Conservation (phyloP, 1,140 invertebrate species). For the Nasonia vitripennis region DNA sequence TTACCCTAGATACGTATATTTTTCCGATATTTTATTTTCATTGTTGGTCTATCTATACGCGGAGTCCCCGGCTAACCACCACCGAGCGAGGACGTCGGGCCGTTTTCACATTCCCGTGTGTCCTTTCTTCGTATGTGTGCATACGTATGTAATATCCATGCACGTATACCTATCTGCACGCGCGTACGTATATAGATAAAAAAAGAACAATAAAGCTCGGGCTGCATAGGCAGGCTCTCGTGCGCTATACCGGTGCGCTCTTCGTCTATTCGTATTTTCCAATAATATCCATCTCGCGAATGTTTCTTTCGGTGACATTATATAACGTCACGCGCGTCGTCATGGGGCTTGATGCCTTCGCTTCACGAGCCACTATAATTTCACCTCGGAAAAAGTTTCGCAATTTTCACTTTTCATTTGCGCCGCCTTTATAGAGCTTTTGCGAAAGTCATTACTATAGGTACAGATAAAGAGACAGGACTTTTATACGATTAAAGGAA, state of each 20-base stretch:
- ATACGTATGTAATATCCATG: neutral
- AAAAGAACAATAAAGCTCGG: neutral
- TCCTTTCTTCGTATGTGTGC: too few relatives aligned
- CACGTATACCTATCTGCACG: neutral
- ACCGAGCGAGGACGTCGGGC: neutral
- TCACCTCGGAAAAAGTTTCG: too few relatives aligned
- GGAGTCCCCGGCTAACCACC: neutral
- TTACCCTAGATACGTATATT: neutral
- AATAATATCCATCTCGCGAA: slow-evolving; percentile 30
- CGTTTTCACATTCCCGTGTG: neutral
- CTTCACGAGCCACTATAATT: too few relatives aligned
- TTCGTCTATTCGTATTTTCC: slow-evolving; percentile 21
- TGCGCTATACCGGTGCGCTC: neutral
- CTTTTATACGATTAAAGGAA: too few relatives aligned
- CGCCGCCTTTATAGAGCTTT: too few relatives aligned
- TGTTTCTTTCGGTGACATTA: neutral
- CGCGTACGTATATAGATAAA: neutral
- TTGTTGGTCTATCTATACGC: neutral
- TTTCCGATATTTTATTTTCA: slow-evolving; percentile 21
- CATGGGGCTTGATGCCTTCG: too few relatives aligned
- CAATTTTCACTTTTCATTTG: too few relatives aligned
- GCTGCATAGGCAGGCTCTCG: too few relatives aligned
- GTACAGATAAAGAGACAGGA: too few relatives aligned
- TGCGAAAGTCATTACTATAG: too few relatives aligned
- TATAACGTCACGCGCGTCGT: neutral